Evolutionary conservation across 1,140 invertebrate genomes (phyloP), one percentile per base, ranked within the genome.

Genomic region (Trichomalopsis sarcophagae): DNA sequence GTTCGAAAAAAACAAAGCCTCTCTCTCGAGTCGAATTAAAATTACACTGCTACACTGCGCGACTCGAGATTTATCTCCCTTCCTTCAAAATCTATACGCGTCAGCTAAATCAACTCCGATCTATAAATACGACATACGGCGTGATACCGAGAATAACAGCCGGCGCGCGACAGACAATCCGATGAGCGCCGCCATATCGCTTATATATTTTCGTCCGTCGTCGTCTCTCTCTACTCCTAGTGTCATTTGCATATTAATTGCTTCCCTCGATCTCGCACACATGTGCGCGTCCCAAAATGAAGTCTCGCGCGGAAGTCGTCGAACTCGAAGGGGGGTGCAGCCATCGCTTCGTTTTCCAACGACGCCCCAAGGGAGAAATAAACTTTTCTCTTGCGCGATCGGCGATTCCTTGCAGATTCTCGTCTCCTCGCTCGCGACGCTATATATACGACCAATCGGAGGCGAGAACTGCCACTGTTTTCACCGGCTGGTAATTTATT

Each of bases 301-400:
- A 79, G 76, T 55, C 68, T 33, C 33, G 13, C 5, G 30, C 71
- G 50, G 73, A 55, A 66, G 82, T n/a, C n/a, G 69, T 10, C 27
- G n/a, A 14, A 50, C 36, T 17, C 66, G 23, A 50, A 40, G 79
- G 44, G 68, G 47, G 23, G 17, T 21, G 9, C 62, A 4, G 23
- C 33, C 62, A 21, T 11, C n/a, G 9, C 74, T 33, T 71, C n/a
- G 82, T 40, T 30, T 44, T n/a, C 50, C 40, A 6, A 11, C 13
- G 0, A 69, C 21, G 9, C 74, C 84, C 80, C 75, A 0, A 27
- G 84, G 85, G 82, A 84, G 76, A 75, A 83, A 83, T 86, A 84
- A 83, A 86, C 85, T 87, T 87, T 88, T 85, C 86, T 84, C 74
- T 71, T 2, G n/a, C 23, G 77, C 77, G 50, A 71, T 86, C 84